Evolutionary conservation across 2,113 vertebrate species (phyloP), one percentile per base, ranked within the genome.

Genomic region (Hymenochirus boettgeri): DNA sequence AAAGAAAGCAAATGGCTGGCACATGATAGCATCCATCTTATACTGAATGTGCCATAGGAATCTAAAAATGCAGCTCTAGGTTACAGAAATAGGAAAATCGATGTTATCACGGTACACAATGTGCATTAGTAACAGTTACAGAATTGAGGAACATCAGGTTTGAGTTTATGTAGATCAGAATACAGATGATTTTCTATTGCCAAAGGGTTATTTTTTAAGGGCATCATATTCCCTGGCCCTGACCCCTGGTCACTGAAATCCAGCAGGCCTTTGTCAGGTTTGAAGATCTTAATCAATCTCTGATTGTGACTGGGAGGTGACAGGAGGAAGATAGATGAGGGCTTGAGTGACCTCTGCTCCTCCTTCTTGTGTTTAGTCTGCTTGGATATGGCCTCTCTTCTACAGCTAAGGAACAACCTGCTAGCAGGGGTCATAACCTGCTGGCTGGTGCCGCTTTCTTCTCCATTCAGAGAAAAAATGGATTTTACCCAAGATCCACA

Each of bases 231-330:
- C 35, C 64, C 15, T 17, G 7, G 75, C 69, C 21, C 65, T 74
- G 67, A 60, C 65, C 56, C 65, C 21, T 0, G 63, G 29, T 78
- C 77, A 78, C 76, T 83, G 73, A 76, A 77, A 72, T 72, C 83
- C 77, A 77, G 72, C 23, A 56, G 80, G 76, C 78, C 79, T 89
- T 86, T 95, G 93, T 95, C 90, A 89, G 83, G 89, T 84, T 72
- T 85, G n/a, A 92, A 96, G 80, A 84, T 93, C 93, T 96, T 95
- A 90, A 98, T 97, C 92, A 95, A 92, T 93, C 87, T 69, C 88
- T 86, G 77, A 75, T 75, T 86, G 85, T 82, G 85, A 85, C 88
- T 86, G 78, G 74, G 75, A 83, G 58, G 86, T 91, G 82, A 88
- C 80, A 70, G 54, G 46, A 74, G 80, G 76, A 94, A 95, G 94